Conservation (phyloP, 2,797 vertebrate genomes). For the Hoplostethus atlanticus region DNA sequence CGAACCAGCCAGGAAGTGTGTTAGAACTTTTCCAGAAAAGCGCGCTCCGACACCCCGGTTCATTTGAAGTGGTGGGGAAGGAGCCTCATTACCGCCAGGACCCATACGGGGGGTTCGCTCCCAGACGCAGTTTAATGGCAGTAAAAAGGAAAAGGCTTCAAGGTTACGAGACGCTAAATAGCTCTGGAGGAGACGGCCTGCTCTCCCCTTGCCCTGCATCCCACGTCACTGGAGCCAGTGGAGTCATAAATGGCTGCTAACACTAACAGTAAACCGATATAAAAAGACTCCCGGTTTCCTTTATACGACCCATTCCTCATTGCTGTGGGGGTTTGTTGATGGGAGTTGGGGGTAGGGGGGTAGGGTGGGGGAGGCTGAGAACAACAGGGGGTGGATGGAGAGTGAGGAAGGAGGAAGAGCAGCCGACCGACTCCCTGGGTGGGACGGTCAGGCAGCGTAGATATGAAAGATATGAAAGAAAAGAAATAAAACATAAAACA, state of each 20-base stretch:
- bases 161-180: constrained; percentile 78
- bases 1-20: constrained; percentile 65
- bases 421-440: not conserved
- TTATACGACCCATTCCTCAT: constrained; percentile 75
- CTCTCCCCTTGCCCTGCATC: constrained; percentile 65
- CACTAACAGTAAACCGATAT: constrained; percentile 83
- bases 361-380: constrained; percentile 50
- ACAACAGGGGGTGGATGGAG: constrained; percentile 44
- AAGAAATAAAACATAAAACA: too few species aligned
- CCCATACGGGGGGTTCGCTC: constrained; percentile 59
- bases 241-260: constrained; percentile 83
- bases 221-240: constrained; percentile 83
- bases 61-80: constrained; percentile 77
- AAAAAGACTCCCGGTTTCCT: constrained; percentile 81
- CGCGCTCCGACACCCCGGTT: constrained; percentile 64
- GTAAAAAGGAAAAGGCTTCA: constrained; percentile 78
- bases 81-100: constrained; percentile 75
- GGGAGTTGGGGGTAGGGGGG: constrained; percentile 22
- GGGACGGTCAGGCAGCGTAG: constrained; percentile 17
- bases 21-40: constrained; percentile 55
- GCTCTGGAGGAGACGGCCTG: constrained; percentile 74
- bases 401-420: constrained; percentile 38
- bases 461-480: not conserved
- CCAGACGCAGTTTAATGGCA: constrained; percentile 80
- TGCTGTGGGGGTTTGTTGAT: constrained; percentile 75